Evolutionary conservation across 2,888 invertebrate genomes (phyloP), one percentile per base, ranked within the genome.

Genomic region (Heliconius charithonia): DNA sequence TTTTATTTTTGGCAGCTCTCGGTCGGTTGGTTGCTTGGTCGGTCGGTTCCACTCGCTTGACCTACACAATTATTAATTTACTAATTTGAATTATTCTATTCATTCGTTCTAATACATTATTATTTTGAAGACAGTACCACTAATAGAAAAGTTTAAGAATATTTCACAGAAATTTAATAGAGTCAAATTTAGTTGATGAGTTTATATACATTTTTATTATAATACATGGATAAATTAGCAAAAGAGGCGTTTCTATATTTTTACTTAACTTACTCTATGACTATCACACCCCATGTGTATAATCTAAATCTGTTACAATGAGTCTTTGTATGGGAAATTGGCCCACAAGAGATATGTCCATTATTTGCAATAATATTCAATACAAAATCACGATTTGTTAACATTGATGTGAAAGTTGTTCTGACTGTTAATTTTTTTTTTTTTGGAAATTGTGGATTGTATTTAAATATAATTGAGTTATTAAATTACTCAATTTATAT

Each of bases 291-390:
- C 83, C 79, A 81, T 83, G 85, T 85, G 83, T 85, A 83, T 84
- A 84, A 83, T 84, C 82, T 83, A 85, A 81, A 86, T 86, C 85
- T 85, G 83, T 84, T 81, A 84, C 85, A 86, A 85, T 85, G 82
- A 85, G 84, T 84, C 84, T 84, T 84, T 85, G 85, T 85, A 86
- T 88, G 88, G 85, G 87, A 89, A 88, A 85, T 79, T 80, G 59
- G 63, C 29, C 67, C 76, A 76, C 67, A 77, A 71, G 25, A 74
- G 66, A 69, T 73, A 74, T 51, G 69, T 51, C 62, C 65, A 70
- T 32, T 78, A 41, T 70, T 73, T 78, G 70, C 72, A 67, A 72
- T 78, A 72, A 79, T 76, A 76, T 76, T 78, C 59, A 27, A 69
- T 67, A 75, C 37, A 66, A 66, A 76, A 59, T 74, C 63, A 74